Percentiles rank a stretch among this genome's conserved stretches.
Conservation (phyloP, 2,113 vertebrate genomes). For the Corvus cornix region DNA sequence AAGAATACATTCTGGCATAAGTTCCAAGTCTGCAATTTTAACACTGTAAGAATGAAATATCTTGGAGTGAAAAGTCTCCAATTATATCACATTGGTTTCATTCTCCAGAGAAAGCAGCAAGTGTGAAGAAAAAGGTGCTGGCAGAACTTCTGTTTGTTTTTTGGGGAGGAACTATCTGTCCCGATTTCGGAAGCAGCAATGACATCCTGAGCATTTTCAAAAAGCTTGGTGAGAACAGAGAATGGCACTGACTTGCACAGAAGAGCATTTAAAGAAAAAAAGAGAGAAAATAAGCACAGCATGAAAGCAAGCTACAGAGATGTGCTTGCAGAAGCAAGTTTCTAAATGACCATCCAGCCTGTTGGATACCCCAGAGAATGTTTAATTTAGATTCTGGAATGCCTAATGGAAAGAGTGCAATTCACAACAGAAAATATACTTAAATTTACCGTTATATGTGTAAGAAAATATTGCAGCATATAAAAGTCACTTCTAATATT, state of each 20-base stretch:
- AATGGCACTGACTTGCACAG: background rate
- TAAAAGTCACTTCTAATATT: background rate
- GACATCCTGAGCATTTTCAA: background rate
- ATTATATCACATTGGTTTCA: background rate
- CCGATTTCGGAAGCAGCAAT: background rate
- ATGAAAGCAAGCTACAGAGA: slow-evolving; percentile 13
- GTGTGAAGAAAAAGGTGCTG: background rate
- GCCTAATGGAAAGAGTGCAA: background rate
- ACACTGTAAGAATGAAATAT: background rate
- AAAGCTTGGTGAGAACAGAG: background rate
- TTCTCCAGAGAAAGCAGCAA: background rate
- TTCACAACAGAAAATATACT: background rate
- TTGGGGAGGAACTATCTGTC: slow-evolving; percentile 36
- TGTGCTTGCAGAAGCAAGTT: slow-evolving; percentile 21
- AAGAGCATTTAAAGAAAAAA: slow-evolving; percentile 14
- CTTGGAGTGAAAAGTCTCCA: background rate
- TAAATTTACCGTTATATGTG: background rate
- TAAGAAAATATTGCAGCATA: background rate
- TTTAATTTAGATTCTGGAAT: background rate
- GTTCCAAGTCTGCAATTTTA: background rate
- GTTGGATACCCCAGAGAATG: background rate
- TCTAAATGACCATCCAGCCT: background rate
- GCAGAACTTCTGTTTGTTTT: slow-evolving; percentile 20
- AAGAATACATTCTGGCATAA: background rate
- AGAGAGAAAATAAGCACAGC: slow-evolving; percentile 28